phyloP scores from a whole-genome alignment of 2,888 invertebrate species.

The Luperina nickerlii region DNA sequence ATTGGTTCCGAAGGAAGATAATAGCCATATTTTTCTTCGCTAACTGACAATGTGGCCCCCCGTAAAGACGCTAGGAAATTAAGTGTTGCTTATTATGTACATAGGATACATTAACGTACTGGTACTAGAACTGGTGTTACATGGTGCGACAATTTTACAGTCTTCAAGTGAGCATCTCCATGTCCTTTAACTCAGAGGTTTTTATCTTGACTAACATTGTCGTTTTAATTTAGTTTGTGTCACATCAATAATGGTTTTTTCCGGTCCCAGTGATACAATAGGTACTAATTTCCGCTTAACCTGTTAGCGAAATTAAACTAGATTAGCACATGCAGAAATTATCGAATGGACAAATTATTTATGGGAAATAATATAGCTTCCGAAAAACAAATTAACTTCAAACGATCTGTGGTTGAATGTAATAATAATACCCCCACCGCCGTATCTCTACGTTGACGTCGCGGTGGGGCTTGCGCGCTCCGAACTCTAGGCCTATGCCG shows the following conservation, averaged over 20 bases:
- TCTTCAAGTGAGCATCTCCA: background rate
- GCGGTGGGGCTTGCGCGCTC: too few relatives aligned
- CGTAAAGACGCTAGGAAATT: background rate
- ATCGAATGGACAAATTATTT: slow-evolving; percentile 19
- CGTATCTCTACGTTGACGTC: too few relatives aligned
- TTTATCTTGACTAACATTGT: slow-evolving; percentile 13
- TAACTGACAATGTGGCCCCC: background rate
- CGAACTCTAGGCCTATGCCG: too few relatives aligned
- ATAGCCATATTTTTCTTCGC: background rate
- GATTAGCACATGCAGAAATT: slow-evolving; percentile 28
- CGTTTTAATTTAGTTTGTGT: slow-evolving; percentile 24
- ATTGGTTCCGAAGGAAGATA: background rate
- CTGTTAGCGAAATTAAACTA: slow-evolving; percentile 42
- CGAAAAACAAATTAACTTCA: too few relatives aligned
- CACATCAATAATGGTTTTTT: slow-evolving; percentile 30
- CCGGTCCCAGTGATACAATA: slow-evolving; percentile 41
- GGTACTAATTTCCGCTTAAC: slow-evolving; percentile 50
- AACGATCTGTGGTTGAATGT: too few relatives aligned
- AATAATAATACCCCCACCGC: too few relatives aligned
- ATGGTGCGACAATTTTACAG: background rate
- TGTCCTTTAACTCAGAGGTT: background rate
- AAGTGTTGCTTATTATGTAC: background rate
- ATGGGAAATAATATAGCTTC: background rate
- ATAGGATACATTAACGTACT: background rate
- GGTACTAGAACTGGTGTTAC: background rate